phyloP scores from a whole-genome alignment of 2,888 invertebrate species.

The Apomyelois bistriatella region DNA sequence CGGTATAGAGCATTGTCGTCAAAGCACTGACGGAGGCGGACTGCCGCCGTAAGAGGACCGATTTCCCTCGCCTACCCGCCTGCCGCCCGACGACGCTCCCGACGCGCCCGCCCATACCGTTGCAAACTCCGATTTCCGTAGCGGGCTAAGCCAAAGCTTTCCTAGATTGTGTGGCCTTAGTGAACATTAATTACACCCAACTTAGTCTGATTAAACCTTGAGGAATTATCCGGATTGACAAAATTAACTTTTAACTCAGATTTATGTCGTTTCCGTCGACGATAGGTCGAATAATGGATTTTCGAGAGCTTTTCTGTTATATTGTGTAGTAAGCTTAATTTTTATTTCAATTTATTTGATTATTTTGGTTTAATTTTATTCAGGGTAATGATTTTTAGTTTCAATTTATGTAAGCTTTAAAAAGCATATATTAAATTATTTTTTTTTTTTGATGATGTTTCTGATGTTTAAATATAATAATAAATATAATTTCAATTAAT shows the following conservation, averaged over 20 bases:
- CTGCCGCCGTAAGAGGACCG: conserved; percentile 16
- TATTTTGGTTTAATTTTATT: not conserved
- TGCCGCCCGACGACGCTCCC: conserved; percentile 25
- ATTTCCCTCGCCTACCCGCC: conserved; percentile 23
- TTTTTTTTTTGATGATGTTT: too few relatives aligned
- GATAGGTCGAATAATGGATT: conserved; percentile 27
- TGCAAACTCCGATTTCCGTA: conserved; percentile 59
- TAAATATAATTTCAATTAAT: too few relatives aligned
- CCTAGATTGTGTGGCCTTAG: conserved; percentile 77
- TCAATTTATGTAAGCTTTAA: too few relatives aligned
- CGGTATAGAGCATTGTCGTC: conserved; percentile 51
- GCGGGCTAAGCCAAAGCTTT: conserved; percentile 69
- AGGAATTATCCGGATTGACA: conserved; percentile 79
- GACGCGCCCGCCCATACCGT: conserved; percentile 36
- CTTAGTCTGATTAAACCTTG: conserved; percentile 79
- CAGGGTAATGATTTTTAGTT: too few relatives aligned
- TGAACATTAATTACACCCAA: conserved; percentile 79
- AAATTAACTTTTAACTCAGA: conserved; percentile 79
- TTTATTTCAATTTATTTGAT: not conserved
- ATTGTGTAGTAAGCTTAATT: not conserved
- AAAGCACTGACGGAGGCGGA: conserved; percentile 48
- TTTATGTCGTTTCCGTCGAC: conserved; percentile 58
- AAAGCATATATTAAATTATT: too few relatives aligned
- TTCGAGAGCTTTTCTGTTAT: conserved; percentile 19
- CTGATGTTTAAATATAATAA: too few relatives aligned